These are phyloP conservation scores for Araneus ventricosus DNA, from an alignment of 1,140 invertebrate species.

Conservation along the genomic window DNA sequence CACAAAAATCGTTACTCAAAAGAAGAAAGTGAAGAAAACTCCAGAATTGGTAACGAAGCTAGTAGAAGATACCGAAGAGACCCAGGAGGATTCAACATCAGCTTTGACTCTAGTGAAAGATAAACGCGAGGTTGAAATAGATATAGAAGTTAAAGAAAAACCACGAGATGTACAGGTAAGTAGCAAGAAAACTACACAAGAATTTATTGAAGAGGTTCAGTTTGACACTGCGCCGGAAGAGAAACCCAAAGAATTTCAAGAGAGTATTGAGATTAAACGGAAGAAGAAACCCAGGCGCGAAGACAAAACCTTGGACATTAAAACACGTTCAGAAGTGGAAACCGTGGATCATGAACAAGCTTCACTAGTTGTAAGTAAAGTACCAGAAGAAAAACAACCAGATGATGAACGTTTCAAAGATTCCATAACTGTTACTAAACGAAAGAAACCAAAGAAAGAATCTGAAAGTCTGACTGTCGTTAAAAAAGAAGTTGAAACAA, in stretches of 20 bases:
- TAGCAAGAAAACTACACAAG: slow-evolving; percentile 11
- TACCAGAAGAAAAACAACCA: not conserved
- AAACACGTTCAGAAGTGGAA: not conserved
- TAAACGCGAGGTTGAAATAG: not conserved
- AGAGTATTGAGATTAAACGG: not conserved
- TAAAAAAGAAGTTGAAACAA: slow-evolving; percentile 13
- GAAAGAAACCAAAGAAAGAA: slow-evolving; percentile 11
- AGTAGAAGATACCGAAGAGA: slow-evolving; percentile 41
- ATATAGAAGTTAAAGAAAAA: not conserved
- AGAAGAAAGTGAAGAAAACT: not conserved
- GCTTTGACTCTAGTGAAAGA: not conserved
- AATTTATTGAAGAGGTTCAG: slow-evolving; percentile 41
- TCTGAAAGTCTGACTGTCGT: not conserved
- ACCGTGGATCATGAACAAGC: not conserved
- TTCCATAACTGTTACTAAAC: not conserved
- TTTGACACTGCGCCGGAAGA: not conserved
- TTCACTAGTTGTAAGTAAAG: slow-evolving; percentile 30
- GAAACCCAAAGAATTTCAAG: slow-evolving; percentile 3
- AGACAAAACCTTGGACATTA: not conserved
- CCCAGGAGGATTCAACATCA: not conserved
- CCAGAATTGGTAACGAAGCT: slow-evolving; percentile 9
- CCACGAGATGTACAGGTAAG: slow-evolving; percentile 16
- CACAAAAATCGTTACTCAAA: not conserved
- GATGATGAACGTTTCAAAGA: slow-evolving; percentile 11
- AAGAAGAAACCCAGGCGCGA: slow-evolving; percentile 9